phyloP scores from a whole-genome alignment of 2,888 invertebrate species.

The Alviniconcha strummeri region DNA sequence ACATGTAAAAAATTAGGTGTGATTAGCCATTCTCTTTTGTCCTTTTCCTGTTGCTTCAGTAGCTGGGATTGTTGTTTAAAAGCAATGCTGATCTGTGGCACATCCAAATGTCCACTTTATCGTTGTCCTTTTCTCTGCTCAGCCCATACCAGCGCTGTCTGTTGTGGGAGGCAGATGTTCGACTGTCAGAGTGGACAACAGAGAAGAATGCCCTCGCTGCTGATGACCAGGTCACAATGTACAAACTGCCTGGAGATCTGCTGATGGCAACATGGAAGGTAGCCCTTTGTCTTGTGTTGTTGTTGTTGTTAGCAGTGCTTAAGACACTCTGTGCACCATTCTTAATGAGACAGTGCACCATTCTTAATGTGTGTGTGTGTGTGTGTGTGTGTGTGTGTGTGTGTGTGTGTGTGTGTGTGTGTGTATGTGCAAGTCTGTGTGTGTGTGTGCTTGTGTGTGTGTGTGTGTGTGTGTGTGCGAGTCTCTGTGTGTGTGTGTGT shows the following conservation, averaged over 20 bases:
- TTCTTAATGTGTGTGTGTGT: too few species aligned
- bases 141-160: constrained; percentile 65
- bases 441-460: neutral
- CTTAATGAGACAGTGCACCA: too few species aligned
- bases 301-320: too few species aligned
- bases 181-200: constrained; percentile 48
- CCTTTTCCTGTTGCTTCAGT: too few species aligned
- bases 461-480: constrained; percentile 8
- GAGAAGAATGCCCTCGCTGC: constrained; percentile 46
- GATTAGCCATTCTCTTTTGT: too few species aligned
- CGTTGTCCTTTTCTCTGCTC: neutral
- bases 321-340: too few species aligned
- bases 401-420: too few species aligned
- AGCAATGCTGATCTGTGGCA: too few species aligned
- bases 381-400: too few species aligned
- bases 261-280: constrained; percentile 65
- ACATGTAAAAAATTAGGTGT: too few species aligned
- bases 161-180: constrained; percentile 48
- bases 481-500: neutral
- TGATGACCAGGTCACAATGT: constrained; percentile 58
- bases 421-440: neutral
- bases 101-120: too few species aligned
- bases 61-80: too few species aligned
- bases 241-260: constrained; percentile 50
- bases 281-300: neutral